Base-by-base conservation (phyloP, 1,140 invertebrate genomes). In the Panagrolaimus sp. region DNA sequence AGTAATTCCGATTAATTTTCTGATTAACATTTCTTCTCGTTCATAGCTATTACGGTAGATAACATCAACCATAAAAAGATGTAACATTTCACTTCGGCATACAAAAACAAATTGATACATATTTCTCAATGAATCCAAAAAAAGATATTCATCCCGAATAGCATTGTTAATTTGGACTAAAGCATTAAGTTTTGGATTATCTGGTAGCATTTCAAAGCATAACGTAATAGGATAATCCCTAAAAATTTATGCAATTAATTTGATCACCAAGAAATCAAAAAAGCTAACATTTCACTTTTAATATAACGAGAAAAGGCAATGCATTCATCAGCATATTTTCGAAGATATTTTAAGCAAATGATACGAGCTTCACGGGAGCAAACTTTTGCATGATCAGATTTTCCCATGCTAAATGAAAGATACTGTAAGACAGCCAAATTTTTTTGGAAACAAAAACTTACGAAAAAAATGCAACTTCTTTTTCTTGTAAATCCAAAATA, bases 41-140 rank as follows among this genome's bases (percentile, higher is more conserved):
- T 21, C 21, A 58, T 58, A 28, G 10, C 14, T 26, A 28, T 58
- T 58, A 28, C 52, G 52, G 28, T 58, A 58, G 17, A 58, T 58
- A 10, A 58, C 21, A 28, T 58, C 52, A 28, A 58, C 28, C 52
- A 28, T 28, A 21, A 58, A 28, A 58, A 58, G 28, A 58, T 58
- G 52, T 12, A 58, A 28, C 52, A 58, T 58, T 28, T 58, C 52
- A 58, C 52, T 58, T 21, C 52, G 52, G 17, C 10, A 21, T 12
- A 58, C 21, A 21, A 28, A n/a, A 28, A 58, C 21, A 58, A 58
- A 58, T 21, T 58, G n/a, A 28, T 26, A 58, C 21, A 58, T 58
- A 28, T 58, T 58, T 28, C 28, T 21, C 7, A 38, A 38, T 4
- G 32, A 2, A 4, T 38, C 32, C 32, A 38, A 4, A 4, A 38